A percentile compares a stretch with the other conserved stretches of the same genome.
phyloP scores from a whole-genome alignment of 2,888 invertebrate genomes.

The Parnassius orleans region DNA sequence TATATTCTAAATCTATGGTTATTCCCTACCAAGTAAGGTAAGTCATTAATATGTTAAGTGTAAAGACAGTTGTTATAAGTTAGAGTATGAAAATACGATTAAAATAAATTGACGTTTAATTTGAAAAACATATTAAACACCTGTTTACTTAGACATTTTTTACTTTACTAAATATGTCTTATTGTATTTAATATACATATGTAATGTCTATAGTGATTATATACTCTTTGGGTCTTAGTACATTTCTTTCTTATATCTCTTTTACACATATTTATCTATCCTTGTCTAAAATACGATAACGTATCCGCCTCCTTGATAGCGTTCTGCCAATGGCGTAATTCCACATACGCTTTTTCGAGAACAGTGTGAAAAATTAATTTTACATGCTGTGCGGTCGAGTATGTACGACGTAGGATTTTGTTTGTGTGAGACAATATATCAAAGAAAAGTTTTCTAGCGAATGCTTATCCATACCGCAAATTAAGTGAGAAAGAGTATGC shows the following conservation, averaged over 20 bases:
- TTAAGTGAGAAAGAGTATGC: conserved; percentile 50
- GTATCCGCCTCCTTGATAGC: conserved; percentile 45
- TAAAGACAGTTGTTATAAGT: no score
- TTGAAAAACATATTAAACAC: no score
- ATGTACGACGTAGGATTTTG: conserved; percentile 64
- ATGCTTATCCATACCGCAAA: conserved; percentile 38
- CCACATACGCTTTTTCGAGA: conserved; percentile 66
- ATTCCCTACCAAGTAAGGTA: no score
- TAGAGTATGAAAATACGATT: no score
- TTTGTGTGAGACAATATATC: conserved; percentile 53
- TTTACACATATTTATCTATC: conserved; percentile 35
- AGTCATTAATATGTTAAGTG: no score
- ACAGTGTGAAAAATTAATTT: conserved; percentile 42
- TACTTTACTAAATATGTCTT: no score
- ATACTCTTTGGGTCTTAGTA: no score
- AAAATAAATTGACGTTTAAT: no score
- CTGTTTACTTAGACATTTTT: no score
- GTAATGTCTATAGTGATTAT: no score
- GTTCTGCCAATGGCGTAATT: conserved; percentile 52
- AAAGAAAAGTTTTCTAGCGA: conserved; percentile 52
- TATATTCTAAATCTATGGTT: no score
- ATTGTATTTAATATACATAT: no score
- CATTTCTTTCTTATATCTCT: not conserved
- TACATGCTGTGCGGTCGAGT: conserved; percentile 56
- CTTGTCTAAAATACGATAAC: conserved; percentile 34